Evolutionary conservation across 2,888 invertebrate genomes (phyloP), one percentile per base, ranked within the genome.

Genomic region (Aphidoletes aphidimyza): DNA sequence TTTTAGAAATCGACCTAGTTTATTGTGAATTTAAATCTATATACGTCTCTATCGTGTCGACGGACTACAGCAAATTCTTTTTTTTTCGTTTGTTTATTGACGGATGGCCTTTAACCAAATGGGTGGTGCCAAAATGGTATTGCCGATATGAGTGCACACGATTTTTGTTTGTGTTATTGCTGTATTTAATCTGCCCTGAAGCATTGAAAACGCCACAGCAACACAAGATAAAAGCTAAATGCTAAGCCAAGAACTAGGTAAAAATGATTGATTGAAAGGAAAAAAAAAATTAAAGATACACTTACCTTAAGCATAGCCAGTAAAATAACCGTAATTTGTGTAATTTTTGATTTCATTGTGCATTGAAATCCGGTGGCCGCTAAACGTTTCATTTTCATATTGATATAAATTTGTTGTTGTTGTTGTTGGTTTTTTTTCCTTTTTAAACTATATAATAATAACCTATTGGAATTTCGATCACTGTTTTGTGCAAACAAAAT

Each of bases 261-360:
- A 45, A 45, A 45, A 11, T 8, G 45, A 11, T 45, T 45, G 45
- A 45, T 11, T 45, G 45, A 45, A 45, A 8, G 45, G 14, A 11
- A 11, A 8, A 45, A 45, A 45, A n/a, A n/a, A n/a, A n/a, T n/a
- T n/a, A n/a, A n/a, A n/a, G n/a, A n/a, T 36, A 37, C 37, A 81
- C 81, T 81, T 81, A 81, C 81, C 81, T 81, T 81, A 81, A 36
- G 37, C 36, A 81, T 37, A 81, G 37, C 36, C 8, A 81, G n/a
- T 81, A 37, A 37, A 81, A 81, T 37, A 37, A 81, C 22, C n/a
- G 37, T 81, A 81, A 81, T 37, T 81, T 37, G 37, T 37, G 36
- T 37, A 22, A 81, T n/a, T 81, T n/a, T 81, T 37, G 81, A 81
- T 81, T 81, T 81, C 81, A 81, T 81, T 37, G 36, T 81, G 81